Evolutionary conservation across 1,140 invertebrate species (phyloP), one percentile per base, ranked within the genome.

Genomic region (Papilio glaucus): DNA sequence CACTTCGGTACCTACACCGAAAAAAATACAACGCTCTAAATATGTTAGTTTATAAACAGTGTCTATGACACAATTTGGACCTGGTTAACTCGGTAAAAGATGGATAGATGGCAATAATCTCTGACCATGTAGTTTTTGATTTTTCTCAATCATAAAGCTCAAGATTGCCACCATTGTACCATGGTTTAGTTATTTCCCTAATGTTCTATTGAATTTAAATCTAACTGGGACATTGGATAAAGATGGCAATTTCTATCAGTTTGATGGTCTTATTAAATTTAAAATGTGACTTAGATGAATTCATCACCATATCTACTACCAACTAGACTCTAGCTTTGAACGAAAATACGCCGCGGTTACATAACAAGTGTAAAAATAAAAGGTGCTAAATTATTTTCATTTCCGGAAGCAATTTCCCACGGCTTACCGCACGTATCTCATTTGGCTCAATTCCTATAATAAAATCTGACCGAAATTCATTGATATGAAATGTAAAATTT

Each of bases 391-490:
- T 53, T 53, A 53, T 53, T 53, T 24, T 53, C 21, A 24, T 53
- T 53, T 53, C 24, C 49, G 21, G 5, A 12, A 53, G 4, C 49
- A 24, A 24, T 53, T 53, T 53, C 21, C 49, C 8, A 10, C 49
- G 49, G 49, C 49, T 24, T 53, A 53, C 49, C 18, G 49, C 49
- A 53, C 49, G 49, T 53, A 26, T 24, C 21, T 57, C 49, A 57
- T 57, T 57, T 57, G 49, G 21, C 49, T 57, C 21, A 26, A 24
- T 57, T 57, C 49, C 49, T 57, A 24, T 57, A 26, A 13, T 26
- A 57, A 57, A 57, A 57, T 57, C 9, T 53, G 49, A 57, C 49
- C 21, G 21, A 57, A 57, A 10, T 57, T 15, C 8, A 57, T 3
- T 26, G 21, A 1, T 41, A 12, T 41, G 4, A 13, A 57, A 57